Base-by-base conservation (phyloP, 2,113 vertebrate species). In the Paradoxurus hermaphroditus region DNA sequence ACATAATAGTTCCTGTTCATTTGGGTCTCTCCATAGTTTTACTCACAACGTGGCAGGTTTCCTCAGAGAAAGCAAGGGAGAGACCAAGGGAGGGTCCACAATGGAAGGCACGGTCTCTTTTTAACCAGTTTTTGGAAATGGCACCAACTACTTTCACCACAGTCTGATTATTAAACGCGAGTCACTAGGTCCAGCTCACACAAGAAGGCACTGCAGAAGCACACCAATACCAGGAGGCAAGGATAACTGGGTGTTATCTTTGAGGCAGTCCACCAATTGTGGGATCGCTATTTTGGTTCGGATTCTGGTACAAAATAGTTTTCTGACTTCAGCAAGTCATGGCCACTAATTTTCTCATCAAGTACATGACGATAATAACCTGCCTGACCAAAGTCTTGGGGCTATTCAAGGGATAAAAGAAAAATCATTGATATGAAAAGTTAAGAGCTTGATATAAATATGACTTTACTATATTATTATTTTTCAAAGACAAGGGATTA, bases 401-500 rank as follows among this genome's bases (percentile, higher is more conserved):
- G 16, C 41, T 95, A 91, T 15, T 94, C 53, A 65, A 90, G 8
- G 44, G 39, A 95, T 95, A 95, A 96, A 95, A 77, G 73, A 77
- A 90, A 91, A 93, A 51, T 93, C n/a, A 92, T 62, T 51, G 29
- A 88, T 95, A 97, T 84, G 82, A 97, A 97, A 97, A 95, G 36
- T 72, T 92, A 97, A 97, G 73, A 89, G 34, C 44, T 95, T 53
- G 63, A 73, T 79, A 87, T 94, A 97, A 91, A 95, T 94, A 96
- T 62, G 68, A 93, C 86, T 92, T 95, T 94, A 72, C 46, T 93
- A 79, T 84, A 92, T 94, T 86, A 93, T 95, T 91, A 90, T 90
- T 91, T 95, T 97, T 85, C 91, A 92, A 97, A 96, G 79, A 78
- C 49, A 90, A 94, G 29, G 56, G 70, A 95, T 97, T 96, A 94